Evolutionary conservation across 1,140 invertebrate genomes (phyloP).

Genomic region (Bombus breviceps): DNA sequence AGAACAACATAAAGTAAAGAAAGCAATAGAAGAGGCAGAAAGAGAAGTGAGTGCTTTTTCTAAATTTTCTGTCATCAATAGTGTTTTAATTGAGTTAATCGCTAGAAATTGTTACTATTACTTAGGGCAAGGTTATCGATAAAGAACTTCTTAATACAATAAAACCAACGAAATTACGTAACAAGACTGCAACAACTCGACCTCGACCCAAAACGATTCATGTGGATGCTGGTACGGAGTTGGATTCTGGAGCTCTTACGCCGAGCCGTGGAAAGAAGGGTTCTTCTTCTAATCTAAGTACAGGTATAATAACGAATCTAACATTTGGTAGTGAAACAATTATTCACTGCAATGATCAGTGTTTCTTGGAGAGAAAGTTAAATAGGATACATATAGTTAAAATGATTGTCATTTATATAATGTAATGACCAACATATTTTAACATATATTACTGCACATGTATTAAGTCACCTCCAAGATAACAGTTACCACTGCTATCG

Average conservation of each 20-base stretch:
- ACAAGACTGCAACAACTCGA: slow-evolving; percentile 83
- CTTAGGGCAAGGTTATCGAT: slow-evolving; percentile 89
- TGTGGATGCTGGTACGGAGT: slow-evolving; percentile 90
- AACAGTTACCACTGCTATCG: slow-evolving; percentile 50
- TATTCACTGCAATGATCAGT: slow-evolving; percentile 48
- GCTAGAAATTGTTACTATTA: background rate
- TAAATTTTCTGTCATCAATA: background rate
- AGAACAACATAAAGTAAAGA: slow-evolving; percentile 97
- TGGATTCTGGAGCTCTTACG: slow-evolving; percentile 89
- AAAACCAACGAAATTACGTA: slow-evolving; percentile 85
- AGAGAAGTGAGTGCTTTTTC: slow-evolving; percentile 86
- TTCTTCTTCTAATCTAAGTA: slow-evolving; percentile 90
- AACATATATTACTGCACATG: background rate
- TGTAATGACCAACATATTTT: background rate
- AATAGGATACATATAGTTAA: background rate
- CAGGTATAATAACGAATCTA: slow-evolving; percentile 83
- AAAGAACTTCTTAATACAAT: slow-evolving; percentile 88
- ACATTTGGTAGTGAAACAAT: slow-evolving; percentile 30
- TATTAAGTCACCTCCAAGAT: slow-evolving; percentile 60
- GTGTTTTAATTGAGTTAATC: slow-evolving; percentile 15
- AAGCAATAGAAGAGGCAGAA: slow-evolving; percentile 95
- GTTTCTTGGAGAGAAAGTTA: slow-evolving; percentile 51
- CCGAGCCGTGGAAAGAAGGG: slow-evolving; percentile 90
- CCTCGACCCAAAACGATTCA: slow-evolving; percentile 94
- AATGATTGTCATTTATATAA: background rate